These are phyloP conservation scores for Drosophila subquinaria DNA, from an alignment of 2,888 invertebrate genomes.

Conservation along the genomic window DNA sequence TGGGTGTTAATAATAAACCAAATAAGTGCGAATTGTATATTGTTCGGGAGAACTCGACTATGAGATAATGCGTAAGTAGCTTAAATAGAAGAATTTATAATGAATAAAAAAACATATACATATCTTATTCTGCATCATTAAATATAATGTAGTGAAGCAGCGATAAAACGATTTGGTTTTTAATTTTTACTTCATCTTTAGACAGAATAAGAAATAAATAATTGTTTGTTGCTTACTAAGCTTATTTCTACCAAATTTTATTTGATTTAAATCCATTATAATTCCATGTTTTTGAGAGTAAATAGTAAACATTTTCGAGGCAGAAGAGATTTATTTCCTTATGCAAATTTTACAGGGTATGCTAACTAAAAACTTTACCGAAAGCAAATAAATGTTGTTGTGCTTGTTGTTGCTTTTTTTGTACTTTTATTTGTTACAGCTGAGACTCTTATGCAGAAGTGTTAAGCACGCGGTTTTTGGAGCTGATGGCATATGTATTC, in stretches of 20 bases:
- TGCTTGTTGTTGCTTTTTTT: constrained; percentile 23
- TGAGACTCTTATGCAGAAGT: constrained; percentile 72
- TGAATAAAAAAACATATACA: neutral
- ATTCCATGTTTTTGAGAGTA: too few relatives aligned
- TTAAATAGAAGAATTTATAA: neutral
- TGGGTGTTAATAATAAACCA: constrained; percentile 79
- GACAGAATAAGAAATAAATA: too few relatives aligned
- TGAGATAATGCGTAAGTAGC: constrained; percentile 6
- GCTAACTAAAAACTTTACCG: constrained; percentile 51
- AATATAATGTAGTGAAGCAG: neutral
- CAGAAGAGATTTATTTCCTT: too few relatives aligned
- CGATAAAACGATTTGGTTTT: too few relatives aligned
- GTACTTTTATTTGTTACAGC: constrained; percentile 48
- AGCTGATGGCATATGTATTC: constrained; percentile 37
- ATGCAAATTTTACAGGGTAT: constrained; percentile 21
- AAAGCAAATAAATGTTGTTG: constrained; percentile 58
- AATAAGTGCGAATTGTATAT: constrained; percentile 47
- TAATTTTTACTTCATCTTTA: neutral
- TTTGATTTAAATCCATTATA: neutral
- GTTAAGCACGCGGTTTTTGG: constrained; percentile 65
- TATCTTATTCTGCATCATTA: neutral
- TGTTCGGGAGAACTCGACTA: constrained; percentile 12
- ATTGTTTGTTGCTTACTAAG: too few relatives aligned
- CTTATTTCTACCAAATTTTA: too few relatives aligned
- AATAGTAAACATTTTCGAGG: too few relatives aligned